phyloP scores from a whole-genome alignment of 2,888 invertebrate species.

The Zaprionus obscuricornis region DNA sequence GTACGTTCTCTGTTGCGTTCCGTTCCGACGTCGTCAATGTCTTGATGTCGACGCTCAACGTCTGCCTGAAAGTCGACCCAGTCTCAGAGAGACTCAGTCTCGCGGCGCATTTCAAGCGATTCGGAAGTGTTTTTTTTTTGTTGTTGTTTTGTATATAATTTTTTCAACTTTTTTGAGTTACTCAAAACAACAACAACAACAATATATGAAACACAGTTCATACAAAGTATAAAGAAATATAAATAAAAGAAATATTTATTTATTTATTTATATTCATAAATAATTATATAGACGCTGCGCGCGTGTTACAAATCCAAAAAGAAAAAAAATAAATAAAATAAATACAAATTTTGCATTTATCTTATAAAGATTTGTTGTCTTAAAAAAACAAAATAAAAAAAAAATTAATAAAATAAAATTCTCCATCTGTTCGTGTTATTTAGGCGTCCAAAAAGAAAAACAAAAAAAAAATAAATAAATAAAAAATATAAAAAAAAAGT shows the following conservation, averaged over 20 bases:
- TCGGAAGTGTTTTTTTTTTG: slow-evolving; percentile 76
- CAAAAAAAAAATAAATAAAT: too few species aligned
- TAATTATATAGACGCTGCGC: slow-evolving; percentile 29
- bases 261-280: neutral
- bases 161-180: slow-evolving; percentile 8
- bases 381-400: neutral
- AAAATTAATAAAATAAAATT: slow-evolving; percentile 3
- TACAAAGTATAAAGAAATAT: too few species aligned
- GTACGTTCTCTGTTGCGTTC: neutral
- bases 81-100: slow-evolving; percentile 61
- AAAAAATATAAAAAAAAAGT: too few species aligned
- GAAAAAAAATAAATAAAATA: slow-evolving; percentile 21
- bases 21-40: slow-evolving; percentile 17
- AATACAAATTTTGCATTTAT: slow-evolving; percentile 30
- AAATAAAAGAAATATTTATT: slow-evolving; percentile 3
- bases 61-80: slow-evolving; percentile 65
- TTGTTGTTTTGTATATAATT: too few species aligned
- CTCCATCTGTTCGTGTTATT: slow-evolving; percentile 33
- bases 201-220: too few species aligned
- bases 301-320: slow-evolving; percentile 60
- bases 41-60: neutral
- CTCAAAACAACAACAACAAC: slow-evolving; percentile 25
- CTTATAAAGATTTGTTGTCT: slow-evolving; percentile 2
- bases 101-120: slow-evolving; percentile 78
- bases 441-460: slow-evolving; percentile 1